Evolutionary conservation across 2,888 invertebrate species (phyloP), one percentile per base, ranked within the genome.

Genomic region (Branchipolynoe longqiensis): DNA sequence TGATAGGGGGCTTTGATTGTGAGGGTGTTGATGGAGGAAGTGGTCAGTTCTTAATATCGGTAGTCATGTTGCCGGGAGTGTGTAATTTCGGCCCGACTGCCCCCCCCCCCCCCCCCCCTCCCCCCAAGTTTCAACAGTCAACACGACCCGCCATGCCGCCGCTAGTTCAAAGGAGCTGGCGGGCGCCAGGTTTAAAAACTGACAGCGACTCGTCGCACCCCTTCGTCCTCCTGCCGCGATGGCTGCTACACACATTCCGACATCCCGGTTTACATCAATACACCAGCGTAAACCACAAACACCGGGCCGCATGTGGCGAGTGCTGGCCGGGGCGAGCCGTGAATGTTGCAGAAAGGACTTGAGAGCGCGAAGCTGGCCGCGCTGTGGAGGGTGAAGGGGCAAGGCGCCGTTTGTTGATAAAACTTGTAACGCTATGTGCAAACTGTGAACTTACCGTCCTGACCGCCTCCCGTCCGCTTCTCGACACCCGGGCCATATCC

Each of bases 361-460:
- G 54, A 54, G 18, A 12, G 18, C 18, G n/a, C n/a, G n/a, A n/a
- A n/a, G 3, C 25, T 22, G 56, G 22, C 22, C 3, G 56, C 56
- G 56, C 56, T 18, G 62, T 25, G 62, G 62, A 18, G 62, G 62
- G 25, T 31, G 56, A n/a, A 56, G 56, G n/a, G 12, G 62, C 62
- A 36, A 38, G n/a, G 36, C 69, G 14, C 12, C 36, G 69, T 69
- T 69, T 69, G 69, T 48, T 78, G 78, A 48, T 41, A 73, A 73
- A 78, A 78, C 22, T 78, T 78, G 31, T 78, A 31, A 48, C 33
- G 73, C 41, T 48, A 28, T 41, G 54, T 33, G 48, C n/a, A 31
- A 14, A 25, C 48, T 78, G 12, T 3, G 25, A 82, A 86, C 86
- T 84, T 86, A 86, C 86, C 86, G 59, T 86, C 86, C 58, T 83